Evolutionary conservation across 2,888 invertebrate genomes (phyloP).

Genomic region (Acrobasis repandana): DNA sequence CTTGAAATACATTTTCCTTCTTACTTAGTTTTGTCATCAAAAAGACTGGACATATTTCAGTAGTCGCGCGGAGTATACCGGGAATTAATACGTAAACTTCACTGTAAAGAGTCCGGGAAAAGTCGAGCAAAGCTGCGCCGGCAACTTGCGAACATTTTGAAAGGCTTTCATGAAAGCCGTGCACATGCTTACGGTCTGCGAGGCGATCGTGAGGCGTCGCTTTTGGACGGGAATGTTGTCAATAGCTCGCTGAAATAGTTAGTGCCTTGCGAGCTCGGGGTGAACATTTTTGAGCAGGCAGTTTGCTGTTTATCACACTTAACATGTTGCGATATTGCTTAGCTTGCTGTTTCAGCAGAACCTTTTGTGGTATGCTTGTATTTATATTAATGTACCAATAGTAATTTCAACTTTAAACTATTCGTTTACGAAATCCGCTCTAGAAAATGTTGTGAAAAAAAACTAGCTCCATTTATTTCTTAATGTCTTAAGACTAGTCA

Average conservation of each 20-base stretch:
- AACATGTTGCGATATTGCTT: too few species aligned
- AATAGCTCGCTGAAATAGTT: not conserved
- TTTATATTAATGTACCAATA: too few species aligned
- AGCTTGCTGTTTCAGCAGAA: too few species aligned
- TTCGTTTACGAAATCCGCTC: too few species aligned
- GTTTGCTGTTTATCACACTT: not conserved
- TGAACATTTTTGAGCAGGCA: not conserved
- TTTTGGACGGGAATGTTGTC: not conserved
- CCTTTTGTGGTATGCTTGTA: too few species aligned
- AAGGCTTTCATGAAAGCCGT: not conserved
- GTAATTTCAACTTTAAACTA: too few species aligned
- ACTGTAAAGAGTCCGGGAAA: not conserved
- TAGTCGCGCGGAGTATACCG: not conserved
- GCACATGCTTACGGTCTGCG: slow-evolving; percentile 1
- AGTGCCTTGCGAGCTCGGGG: not conserved
- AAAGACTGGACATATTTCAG: too few species aligned
- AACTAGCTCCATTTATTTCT: too few species aligned
- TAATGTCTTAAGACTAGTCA: too few species aligned
- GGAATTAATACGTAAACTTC: not conserved
- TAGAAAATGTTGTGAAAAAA: too few species aligned
- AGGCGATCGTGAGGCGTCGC: not conserved
- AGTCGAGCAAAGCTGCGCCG: not conserved
- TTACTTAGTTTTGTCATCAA: too few species aligned
- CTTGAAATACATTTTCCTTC: too few species aligned
- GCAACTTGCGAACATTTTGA: not conserved